These are phyloP conservation scores for Halictus quadricinctus DNA, from an alignment of 2,888 invertebrate species.

Conservation along the genomic window DNA sequence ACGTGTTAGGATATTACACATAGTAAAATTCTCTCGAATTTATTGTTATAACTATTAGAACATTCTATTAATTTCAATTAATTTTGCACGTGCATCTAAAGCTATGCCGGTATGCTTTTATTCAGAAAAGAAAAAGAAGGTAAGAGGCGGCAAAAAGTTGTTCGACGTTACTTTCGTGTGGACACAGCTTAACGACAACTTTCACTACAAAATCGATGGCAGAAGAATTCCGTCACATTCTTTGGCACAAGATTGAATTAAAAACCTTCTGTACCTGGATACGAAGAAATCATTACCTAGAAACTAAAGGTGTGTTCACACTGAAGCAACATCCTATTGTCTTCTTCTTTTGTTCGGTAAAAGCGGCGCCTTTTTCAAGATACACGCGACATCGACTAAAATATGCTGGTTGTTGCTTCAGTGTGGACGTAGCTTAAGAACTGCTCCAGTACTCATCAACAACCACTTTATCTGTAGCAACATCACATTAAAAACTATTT, in stretches of 20 bases:
- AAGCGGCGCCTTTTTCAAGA: background rate
- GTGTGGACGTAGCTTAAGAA: background rate
- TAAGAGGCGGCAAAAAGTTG: too few species aligned
- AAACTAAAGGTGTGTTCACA: background rate
- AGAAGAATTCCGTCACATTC: background rate
- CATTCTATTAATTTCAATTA: background rate
- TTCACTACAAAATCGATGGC: too few species aligned
- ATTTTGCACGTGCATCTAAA: background rate
- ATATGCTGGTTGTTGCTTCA: background rate
- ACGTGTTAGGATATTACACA: too few species aligned
- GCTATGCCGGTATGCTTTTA: background rate
- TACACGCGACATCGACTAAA: background rate
- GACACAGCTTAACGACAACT: background rate
- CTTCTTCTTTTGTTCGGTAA: background rate
- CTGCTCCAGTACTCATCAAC: background rate
- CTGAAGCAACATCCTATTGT: background rate
- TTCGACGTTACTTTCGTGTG: too few species aligned
- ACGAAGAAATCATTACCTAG: too few species aligned
- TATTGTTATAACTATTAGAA: background rate
- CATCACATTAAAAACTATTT: background rate
- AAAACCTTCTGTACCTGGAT: background rate
- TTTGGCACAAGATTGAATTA: background rate
- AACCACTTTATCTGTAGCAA: background rate
- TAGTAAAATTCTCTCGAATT: too few species aligned
- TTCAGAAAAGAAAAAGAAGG: too few species aligned